Conservation (phyloP, 2,113 vertebrate species). For the Ammodytes marinus region DNA sequence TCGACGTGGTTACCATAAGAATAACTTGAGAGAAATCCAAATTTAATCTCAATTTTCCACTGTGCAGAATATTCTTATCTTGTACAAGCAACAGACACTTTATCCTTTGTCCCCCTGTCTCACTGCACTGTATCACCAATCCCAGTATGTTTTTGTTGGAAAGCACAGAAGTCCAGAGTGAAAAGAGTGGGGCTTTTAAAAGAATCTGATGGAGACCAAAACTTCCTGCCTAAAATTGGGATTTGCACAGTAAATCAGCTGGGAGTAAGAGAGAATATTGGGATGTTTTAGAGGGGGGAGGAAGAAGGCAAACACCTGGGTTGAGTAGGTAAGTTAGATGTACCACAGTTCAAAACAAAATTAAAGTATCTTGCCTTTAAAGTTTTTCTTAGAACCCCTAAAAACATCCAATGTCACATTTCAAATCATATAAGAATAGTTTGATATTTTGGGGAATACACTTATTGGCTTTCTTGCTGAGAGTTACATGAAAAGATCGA, state of each 20-base stretch:
- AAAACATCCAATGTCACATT: background rate
- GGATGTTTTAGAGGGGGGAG: background rate
- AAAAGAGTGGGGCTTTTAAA: conserved; percentile 35
- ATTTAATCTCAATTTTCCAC: conserved; percentile 29
- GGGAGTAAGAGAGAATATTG: background rate
- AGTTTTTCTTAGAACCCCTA: background rate
- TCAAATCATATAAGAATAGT: background rate
- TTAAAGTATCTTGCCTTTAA: background rate
- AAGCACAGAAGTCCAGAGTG: conserved; percentile 40
- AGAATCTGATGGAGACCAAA: conserved; percentile 47
- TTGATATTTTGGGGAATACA: too few species aligned
- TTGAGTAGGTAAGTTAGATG: background rate
- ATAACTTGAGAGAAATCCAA: conserved; percentile 4
- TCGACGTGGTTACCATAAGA: background rate
- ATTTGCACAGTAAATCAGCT: conserved; percentile 8
- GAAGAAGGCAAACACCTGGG: background rate
- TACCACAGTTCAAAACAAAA: background rate
- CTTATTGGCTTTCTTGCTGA: background rate
- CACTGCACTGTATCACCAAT: conserved; percentile 47
- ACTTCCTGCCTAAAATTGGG: conserved; percentile 47
- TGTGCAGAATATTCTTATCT: conserved; percentile 62
- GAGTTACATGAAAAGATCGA: too few species aligned
- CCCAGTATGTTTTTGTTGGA: conserved; percentile 73
- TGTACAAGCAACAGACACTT: conserved; percentile 58
- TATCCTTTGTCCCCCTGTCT: conserved; percentile 57